phyloP scores from a whole-genome alignment of 1,140 invertebrate species.

The Plodia interpunctella region DNA sequence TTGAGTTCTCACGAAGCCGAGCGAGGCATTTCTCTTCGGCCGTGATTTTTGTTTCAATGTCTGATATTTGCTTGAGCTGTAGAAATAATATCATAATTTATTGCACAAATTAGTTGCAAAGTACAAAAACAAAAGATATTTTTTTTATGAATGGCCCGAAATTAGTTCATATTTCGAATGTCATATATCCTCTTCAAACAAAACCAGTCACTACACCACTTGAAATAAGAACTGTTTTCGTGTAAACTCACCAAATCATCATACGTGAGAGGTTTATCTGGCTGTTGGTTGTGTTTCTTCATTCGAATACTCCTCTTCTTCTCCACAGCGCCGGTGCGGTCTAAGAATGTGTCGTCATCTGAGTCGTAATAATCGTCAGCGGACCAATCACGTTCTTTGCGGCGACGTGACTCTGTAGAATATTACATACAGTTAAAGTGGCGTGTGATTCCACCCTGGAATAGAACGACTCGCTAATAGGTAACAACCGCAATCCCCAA shows the following conservation, averaged over 20 bases:
- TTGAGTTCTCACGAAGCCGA: constrained; percentile 57
- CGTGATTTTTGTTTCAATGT: constrained; percentile 78
- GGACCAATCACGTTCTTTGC: constrained; percentile 87
- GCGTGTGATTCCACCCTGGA: too few species aligned
- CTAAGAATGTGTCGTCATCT: constrained; percentile 98
- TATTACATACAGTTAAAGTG: too few species aligned
- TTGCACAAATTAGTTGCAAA: too few species aligned
- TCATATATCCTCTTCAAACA: too few species aligned
- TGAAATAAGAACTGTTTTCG: too few species aligned
- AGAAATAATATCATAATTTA: too few species aligned
- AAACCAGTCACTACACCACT: too few species aligned
- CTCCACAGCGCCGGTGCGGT: constrained; percentile 95
- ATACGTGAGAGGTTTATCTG: constrained; percentile 81
- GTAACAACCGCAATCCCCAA: too few species aligned
- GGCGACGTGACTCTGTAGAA: constrained; percentile 78
- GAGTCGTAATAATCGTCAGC: constrained; percentile 96
- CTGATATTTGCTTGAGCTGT: constrained; percentile 83
- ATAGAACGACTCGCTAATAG: too few species aligned
- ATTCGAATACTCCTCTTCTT: constrained; percentile 90
- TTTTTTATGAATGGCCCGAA: too few species aligned
- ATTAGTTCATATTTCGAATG: too few species aligned
- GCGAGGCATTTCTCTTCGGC: constrained; percentile 79
- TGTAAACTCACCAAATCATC: constrained; percentile 85
- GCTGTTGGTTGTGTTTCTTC: constrained; percentile 77
- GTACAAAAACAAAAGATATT: too few species aligned